A percentile compares a stretch with the other conserved stretches of the same genome.
Evolutionary conservation across 2,888 invertebrate genomes (phyloP).

Genomic region (Erannis defoliaria): DNA sequence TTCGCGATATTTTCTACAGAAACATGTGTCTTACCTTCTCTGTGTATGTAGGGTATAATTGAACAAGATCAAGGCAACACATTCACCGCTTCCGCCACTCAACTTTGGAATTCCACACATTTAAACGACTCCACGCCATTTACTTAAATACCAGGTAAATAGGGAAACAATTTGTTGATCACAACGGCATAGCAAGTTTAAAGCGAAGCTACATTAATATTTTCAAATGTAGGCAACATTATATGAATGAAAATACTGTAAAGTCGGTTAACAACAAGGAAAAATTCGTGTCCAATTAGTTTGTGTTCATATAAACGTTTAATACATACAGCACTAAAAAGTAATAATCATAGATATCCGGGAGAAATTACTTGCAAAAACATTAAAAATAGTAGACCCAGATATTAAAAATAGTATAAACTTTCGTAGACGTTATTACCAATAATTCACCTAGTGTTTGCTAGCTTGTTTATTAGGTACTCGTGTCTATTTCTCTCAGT

Average conservation of each 20-base stretch:
- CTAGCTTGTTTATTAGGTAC: no score
- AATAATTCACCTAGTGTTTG: no score
- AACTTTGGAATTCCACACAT: conserved; percentile 65
- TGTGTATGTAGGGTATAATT: conserved; percentile 40
- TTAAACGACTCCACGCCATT: conserved; percentile 39
- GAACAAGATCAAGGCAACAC: conserved; percentile 78
- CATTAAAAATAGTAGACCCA: conserved; percentile 1
- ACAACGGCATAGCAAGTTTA: conserved; percentile 43
- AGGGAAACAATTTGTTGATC: conserved; percentile 41
- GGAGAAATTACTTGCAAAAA: not conserved
- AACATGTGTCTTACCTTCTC: conserved; percentile 46
- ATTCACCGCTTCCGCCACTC: conserved; percentile 77
- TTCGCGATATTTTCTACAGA: conserved; percentile 67
- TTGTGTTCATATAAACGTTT: not conserved
- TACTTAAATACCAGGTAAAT: conserved; percentile 44
- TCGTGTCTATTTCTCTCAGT: conserved; percentile 24
- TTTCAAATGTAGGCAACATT: conserved; percentile 23
- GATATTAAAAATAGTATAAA: no score
- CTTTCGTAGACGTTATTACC: no score
- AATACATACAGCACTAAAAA: not conserved
- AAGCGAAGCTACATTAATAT: conserved; percentile 40
- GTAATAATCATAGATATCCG: not conserved
- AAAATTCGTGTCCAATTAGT: conserved; percentile 17
- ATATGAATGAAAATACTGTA: conserved; percentile 12
- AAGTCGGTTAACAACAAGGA: conserved; percentile 16